A percentile compares a stretch with the other conserved stretches of the same genome.
Conservation (phyloP, 2,113 vertebrate species). For the Aptenodytes patagonicus region DNA sequence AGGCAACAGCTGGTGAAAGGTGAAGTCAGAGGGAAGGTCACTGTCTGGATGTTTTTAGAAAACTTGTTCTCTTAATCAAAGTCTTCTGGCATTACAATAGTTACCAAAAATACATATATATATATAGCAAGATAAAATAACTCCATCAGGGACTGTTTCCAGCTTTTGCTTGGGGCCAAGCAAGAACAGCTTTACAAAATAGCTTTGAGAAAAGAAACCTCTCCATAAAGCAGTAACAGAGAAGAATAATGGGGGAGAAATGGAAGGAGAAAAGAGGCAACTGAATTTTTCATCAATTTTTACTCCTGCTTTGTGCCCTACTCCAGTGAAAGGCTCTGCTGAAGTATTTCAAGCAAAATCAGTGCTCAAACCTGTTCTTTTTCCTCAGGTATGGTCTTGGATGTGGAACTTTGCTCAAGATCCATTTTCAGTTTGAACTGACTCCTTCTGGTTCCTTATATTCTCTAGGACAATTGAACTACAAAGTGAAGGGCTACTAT, state of each 20-base stretch:
- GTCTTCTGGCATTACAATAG: neutral
- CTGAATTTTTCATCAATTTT: neutral
- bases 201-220: neutral
- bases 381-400: neutral
- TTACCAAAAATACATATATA: neutral
- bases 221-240: neutral
- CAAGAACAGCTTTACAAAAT: neutral
- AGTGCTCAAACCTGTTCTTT: neutral
- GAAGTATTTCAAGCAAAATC: neutral
- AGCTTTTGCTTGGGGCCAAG: neutral
- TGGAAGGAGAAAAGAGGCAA: neutral
- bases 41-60: neutral
- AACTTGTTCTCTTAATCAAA: neutral
- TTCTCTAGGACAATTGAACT: neutral
- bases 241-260: neutral
- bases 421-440: neutral
- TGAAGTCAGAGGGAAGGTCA: neutral
- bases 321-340: neutral
- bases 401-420: neutral
- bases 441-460: neutral
- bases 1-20: neutral
- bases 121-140: neutral
- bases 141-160: neutral
- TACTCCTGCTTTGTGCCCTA: neutral
- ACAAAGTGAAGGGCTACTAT: neutral